Evolutionary conservation across 2,888 invertebrate species (phyloP).

Genomic region (Mesoligia furuncula): DNA sequence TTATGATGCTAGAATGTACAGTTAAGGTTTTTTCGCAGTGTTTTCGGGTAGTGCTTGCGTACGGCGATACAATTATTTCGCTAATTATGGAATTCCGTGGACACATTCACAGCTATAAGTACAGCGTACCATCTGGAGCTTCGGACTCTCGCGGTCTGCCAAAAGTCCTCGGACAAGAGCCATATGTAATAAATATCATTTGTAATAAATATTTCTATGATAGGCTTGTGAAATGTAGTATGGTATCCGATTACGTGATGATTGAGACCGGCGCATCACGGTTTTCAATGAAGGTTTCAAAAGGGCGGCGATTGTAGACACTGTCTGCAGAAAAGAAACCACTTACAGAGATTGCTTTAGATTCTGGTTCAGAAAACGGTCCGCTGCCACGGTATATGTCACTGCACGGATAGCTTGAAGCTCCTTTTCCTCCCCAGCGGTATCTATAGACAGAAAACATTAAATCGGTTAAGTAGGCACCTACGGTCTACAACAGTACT

Average conservation of each 20-base stretch:
- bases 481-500: no score
- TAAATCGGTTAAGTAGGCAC: not conserved
- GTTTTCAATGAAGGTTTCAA: not conserved
- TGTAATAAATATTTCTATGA: not conserved
- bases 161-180: not conserved
- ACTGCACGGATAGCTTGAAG: constrained; percentile 95
- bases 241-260: not conserved
- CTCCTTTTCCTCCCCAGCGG: constrained; percentile 96
- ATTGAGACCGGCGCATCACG: not conserved
- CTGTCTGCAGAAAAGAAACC: not conserved
- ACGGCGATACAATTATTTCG: not conserved
- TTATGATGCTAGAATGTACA: constrained; percentile 21
- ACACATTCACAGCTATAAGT: not conserved
- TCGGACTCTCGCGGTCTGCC: not conserved
- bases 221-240: not conserved
- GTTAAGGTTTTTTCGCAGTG: constrained; percentile 5
- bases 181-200: no score
- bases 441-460: constrained; percentile 84
- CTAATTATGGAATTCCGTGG: not conserved
- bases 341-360: constrained; percentile 91
- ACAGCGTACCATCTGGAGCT: no score
- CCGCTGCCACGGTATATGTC: constrained; percentile 95
- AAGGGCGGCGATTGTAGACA: not conserved
- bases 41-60: constrained; percentile 4
- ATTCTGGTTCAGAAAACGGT: constrained; percentile 97